These are phyloP conservation scores for Gambusia affinis DNA, from an alignment of 2,113 vertebrate genomes.

Conservation along the genomic window DNA sequence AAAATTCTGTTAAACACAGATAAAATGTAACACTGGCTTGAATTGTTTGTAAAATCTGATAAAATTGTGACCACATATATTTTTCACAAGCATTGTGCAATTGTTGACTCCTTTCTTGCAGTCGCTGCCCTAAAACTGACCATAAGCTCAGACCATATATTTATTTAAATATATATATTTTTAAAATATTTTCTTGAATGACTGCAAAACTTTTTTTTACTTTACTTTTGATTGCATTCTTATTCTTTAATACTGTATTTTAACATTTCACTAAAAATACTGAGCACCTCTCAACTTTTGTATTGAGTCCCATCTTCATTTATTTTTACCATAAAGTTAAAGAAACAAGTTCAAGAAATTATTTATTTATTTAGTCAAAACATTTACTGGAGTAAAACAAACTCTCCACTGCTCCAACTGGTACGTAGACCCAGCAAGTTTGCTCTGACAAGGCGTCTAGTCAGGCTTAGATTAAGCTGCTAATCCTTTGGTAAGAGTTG, in stretches of 20 bases:
- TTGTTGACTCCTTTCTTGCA: too few relatives aligned
- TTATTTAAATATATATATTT: too few relatives aligned
- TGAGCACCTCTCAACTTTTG: background rate
- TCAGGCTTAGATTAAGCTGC: conserved; percentile 48
- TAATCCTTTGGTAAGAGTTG: conserved; percentile 67
- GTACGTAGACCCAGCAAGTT: conserved; percentile 9
- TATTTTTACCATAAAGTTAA: background rate
- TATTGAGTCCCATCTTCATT: background rate
- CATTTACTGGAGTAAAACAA: conserved; percentile 52
- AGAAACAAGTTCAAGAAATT: background rate
- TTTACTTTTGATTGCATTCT: background rate
- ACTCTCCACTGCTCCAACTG: conserved; percentile 43
- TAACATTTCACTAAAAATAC: background rate
- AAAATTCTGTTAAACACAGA: too few relatives aligned
- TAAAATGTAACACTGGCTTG: too few relatives aligned
- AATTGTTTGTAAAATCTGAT: background rate
- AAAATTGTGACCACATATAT: background rate
- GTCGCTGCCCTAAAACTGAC: too few relatives aligned
- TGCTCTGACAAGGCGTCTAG: conserved; percentile 37
- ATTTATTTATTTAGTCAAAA: conserved; percentile 10
- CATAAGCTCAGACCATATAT: too few relatives aligned
- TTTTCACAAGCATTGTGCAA: background rate
- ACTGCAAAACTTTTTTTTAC: background rate
- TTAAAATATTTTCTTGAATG: background rate
- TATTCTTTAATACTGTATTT: background rate